Evolutionary conservation across 2,113 vertebrate genomes (phyloP).

Genomic region (Bos taurus): ARS-UCD2.0 NC_037345.1:13092001-13092500

Average conservation of each 20-base stretch:
- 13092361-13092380: not conserved
- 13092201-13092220: not conserved
- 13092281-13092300: not conserved
- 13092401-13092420: not conserved
- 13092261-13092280: not conserved
- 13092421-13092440: accelerated
- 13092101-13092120: too few species aligned
- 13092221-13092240: not conserved
- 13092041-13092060: not conserved
- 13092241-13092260: not conserved
- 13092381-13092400: not conserved
- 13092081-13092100: not conserved
- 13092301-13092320: too few species aligned
- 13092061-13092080: not conserved
- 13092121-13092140: not conserved
- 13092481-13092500: not conserved
- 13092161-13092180: not conserved
- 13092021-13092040: not conserved
- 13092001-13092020: not conserved
- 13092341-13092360: not conserved
- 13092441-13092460: not conserved
- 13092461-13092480: not conserved
- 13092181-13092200: not conserved
- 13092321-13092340: accelerated
- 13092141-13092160: not conserved